Percentiles rank a stretch among this genome's conserved stretches.
These are phyloP conservation scores for Neoitamus cyanurus DNA, from an alignment of 2,888 invertebrate genomes.

Conservation along the genomic window DNA sequence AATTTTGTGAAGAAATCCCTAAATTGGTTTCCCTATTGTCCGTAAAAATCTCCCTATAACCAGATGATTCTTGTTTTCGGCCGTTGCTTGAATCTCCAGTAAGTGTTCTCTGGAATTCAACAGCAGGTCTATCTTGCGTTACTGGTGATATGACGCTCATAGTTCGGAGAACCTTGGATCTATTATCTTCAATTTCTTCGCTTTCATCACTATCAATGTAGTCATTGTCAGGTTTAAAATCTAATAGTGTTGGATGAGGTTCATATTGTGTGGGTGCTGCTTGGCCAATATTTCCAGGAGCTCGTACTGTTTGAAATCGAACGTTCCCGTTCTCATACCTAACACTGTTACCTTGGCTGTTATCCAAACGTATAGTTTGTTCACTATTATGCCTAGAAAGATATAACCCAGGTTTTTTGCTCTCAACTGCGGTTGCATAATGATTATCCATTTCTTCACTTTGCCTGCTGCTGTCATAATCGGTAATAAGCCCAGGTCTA, in stretches of 20 bases:
- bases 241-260: not conserved
- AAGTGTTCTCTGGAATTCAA: not conserved
- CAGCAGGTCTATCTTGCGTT: not conserved
- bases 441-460: not conserved
- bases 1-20: not conserved
- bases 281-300: not conserved
- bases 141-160: not conserved
- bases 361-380: not conserved
- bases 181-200: not conserved
- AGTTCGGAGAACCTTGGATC: not conserved
- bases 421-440: not conserved
- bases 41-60: not conserved
- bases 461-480: not conserved
- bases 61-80: not conserved
- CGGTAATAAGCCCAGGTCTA: not conserved
- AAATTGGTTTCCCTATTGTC: not conserved
- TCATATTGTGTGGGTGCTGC: not conserved
- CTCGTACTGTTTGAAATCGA: not conserved
- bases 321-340: no score
- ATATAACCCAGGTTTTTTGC: not conserved
- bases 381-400: not conserved
- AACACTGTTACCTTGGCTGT: no score
- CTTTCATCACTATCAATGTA: not conserved
- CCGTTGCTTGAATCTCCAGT: not conserved
- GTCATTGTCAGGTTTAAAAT: not conserved